Evolutionary conservation across 2,888 invertebrate species (phyloP).

Genomic region (Arrhopalites spinosus): DNA sequence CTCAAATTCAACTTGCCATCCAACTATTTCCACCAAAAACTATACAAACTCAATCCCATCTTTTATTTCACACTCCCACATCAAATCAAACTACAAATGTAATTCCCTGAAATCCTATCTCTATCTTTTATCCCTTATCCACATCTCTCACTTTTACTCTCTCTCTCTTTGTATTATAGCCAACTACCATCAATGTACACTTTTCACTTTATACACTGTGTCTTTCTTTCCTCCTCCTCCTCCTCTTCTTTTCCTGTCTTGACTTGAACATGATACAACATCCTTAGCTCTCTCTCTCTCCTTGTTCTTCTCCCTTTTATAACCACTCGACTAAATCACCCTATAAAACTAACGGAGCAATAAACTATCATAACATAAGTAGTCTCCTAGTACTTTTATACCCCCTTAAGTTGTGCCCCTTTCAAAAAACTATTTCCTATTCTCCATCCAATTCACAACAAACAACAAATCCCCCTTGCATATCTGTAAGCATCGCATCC

Average conservation of each 20-base stretch:
- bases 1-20: slow-evolving; percentile 30
- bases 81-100: slow-evolving; percentile 39
- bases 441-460: too few relatives aligned
- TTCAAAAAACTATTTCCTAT: too few relatives aligned
- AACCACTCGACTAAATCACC: slow-evolving; percentile 17
- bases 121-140: slow-evolving; percentile 9
- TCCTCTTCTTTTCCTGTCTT: not conserved
- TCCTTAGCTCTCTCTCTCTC: not conserved
- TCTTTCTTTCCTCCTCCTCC: not conserved
- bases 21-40: slow-evolving; percentile 4
- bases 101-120: slow-evolving; percentile 36
- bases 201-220: slow-evolving; percentile 2
- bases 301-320: slow-evolving; percentile 6
- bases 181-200: not conserved
- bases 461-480: too few relatives aligned
- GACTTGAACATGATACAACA: not conserved
- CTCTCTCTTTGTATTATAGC: not conserved
- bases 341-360: slow-evolving; percentile 15
- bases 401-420: not conserved
- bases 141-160: not conserved
- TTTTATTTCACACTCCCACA: slow-evolving; percentile 38
- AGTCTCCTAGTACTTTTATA: not conserved
- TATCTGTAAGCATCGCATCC: too few relatives aligned
- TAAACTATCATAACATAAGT: slow-evolving; percentile 9
- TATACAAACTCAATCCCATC: slow-evolving; percentile 33